Base-by-base conservation (phyloP, 2,888 invertebrate species). In the Sepiola atlantica region DNA sequence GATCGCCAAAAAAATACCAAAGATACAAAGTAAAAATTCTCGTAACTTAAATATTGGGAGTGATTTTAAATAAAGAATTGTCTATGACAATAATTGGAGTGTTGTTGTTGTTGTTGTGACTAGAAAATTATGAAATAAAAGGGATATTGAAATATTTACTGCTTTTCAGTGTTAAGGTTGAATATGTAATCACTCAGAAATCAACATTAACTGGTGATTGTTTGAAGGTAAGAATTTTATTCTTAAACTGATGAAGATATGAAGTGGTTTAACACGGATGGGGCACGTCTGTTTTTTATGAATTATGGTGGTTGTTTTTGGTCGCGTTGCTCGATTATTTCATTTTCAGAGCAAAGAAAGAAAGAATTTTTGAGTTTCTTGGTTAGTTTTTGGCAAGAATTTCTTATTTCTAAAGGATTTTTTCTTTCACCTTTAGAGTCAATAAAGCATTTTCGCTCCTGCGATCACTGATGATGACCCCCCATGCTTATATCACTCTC, bases 171-270 rank as follows among this genome's bases (percentile, higher is more conserved):
- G 77, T 0, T 32, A 14, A 32, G 32, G n/a, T n/a, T 77, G 14
- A 77, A 28, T 28, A 77, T 77, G 16, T 77, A n/a, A 77, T 12
- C 45, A 8, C 8, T 45, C 77, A 77, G 77, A n/a, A 45, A 77
- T 77, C 8, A n/a, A 3, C n/a, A 18, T 77, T 77, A 14, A 77
- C n/a, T n/a, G 77, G 32, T 77, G 77, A 14, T 32, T 32, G 32
- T 77, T 21, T 77, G n/a, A 77, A 32, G 77, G 77, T n/a, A n/a
- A 77, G 77, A 77, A 77, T 77, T 77, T 77, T 77, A 77, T 77
- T 77, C 77, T 32, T 32, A 77, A 77, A n/a, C 14, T 61, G 21
- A 61, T 61, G 18, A n/a, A n/a, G n/a, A 61, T 61, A 14, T 4
- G 4, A n/a, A 16, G 16, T 77, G 77, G 45, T 16, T 77, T 77